A percentile compares a stretch with the other conserved stretches of the same genome.
Conservation (phyloP, 2,888 invertebrate genomes). For the Cotesia congregata region DNA sequence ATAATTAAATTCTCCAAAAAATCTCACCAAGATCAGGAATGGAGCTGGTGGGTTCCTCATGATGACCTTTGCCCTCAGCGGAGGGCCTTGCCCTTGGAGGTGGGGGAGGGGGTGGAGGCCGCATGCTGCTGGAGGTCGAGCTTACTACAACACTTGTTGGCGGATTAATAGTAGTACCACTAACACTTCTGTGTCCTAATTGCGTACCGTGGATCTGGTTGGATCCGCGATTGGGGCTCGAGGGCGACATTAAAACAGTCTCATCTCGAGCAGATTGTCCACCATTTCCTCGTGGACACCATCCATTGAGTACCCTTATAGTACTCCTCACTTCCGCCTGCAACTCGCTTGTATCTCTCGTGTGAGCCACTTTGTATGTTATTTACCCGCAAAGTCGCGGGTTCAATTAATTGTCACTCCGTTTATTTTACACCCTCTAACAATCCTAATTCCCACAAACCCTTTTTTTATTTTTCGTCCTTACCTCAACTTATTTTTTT, state of each 20-base stretch:
- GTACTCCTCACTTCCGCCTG: constrained; percentile 68
- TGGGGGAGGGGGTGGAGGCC: constrained; percentile 71
- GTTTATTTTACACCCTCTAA: background rate
- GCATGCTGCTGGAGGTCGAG: constrained; percentile 76
- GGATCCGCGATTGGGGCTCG: constrained; percentile 60
- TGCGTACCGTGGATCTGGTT: constrained; percentile 39
- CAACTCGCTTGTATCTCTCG: constrained; percentile 65
- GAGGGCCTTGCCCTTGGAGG: constrained; percentile 72
- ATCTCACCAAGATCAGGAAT: constrained; percentile 90
- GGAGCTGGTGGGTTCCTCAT: constrained; percentile 89
- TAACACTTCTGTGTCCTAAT: constrained; percentile 24
- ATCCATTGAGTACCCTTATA: constrained; percentile 67
- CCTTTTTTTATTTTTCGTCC: background rate
- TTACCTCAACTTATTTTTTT: background rate
- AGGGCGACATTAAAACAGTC: constrained; percentile 68
- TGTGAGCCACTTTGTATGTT: constrained; percentile 64
- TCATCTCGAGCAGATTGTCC: constrained; percentile 68
- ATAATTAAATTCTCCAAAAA: background rate
- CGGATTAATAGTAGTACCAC: constrained; percentile 43
- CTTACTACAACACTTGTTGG: constrained; percentile 68
- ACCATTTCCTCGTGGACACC: constrained; percentile 62
- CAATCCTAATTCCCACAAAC: constrained; percentile 7
- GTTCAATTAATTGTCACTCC: constrained; percentile 40
- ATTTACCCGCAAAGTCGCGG: constrained; percentile 54
- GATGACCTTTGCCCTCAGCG: constrained; percentile 72